Evolutionary conservation across 2,888 invertebrate species (phyloP), one percentile per base, ranked within the genome.

Genomic region (Drosophila melanocephala): DNA sequence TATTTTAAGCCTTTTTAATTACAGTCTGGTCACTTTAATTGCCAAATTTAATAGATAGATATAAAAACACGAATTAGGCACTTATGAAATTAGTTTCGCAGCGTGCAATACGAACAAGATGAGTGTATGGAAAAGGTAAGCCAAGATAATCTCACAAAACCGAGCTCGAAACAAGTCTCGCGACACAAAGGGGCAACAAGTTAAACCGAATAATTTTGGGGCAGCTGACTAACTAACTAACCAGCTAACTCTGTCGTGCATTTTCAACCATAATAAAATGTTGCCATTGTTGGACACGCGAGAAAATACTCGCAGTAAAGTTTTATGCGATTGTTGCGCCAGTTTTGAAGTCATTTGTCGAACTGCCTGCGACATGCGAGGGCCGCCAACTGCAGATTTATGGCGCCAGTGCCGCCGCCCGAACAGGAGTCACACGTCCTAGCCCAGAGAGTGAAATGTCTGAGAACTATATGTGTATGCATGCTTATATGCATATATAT

Each of bases 261-360:
- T 62, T 75, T 59, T 42, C 37, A 42, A n/a, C 28, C 59, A 66
- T 68, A 77, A 64, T 58, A 32, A 77, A 65, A 60, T 37, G 53
- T 56, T 59, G 19, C 42, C 30, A 59, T 53, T 62, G 67, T 72
- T 66, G 16, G 53, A 64, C 83, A 79, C 83, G 83, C 73, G 37
- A 79, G 72, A 42, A 42, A 42, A 67, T 66, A 71, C 2, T 12
- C 19, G 28, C 16, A 7, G 5, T 28, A 55, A 74, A 82, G 62
- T 83, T 70, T 74, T 73, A 79, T 78, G 79, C 63, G 83, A 79
- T 65, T 69, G 68, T 79, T 79, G 79, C 69, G 79, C 82, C 68
- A 82, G 66, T 74, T 79, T 73, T 73, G 73, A 58, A 73, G 73
- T 50, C 79, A 79, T 82, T 79, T 79, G 83, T 78, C 60, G 72